Evolutionary conservation across 2,888 invertebrate species (phyloP), one percentile per base, ranked within the genome.

Genomic region (Anticlea derivata): DNA sequence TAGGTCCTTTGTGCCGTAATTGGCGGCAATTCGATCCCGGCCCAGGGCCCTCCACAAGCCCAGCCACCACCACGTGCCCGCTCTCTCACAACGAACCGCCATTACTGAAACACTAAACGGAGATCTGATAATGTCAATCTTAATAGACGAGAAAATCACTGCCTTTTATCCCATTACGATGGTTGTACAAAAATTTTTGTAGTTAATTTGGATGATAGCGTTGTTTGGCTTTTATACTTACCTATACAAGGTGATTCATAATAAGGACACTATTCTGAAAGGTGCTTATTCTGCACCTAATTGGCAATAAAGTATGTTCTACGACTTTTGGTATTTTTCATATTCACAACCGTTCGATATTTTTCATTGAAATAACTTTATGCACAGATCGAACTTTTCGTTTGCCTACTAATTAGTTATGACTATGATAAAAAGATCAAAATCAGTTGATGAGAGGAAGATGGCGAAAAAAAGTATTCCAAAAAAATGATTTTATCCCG

Each of bases 81-180:
- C 43, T 52, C 38, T 35, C 30, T 23, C 30, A 45, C 55, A 44
- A 8, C 26, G 50, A 33, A 50, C 50, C 47, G 34, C 54, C 49
- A 55, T 55, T 55, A 58, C 29, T 5, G 26, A 13, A 24, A 30
- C 13, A 7, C 47, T 51, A 27, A 48, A 37, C 43, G 46, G 11
- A 33, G 46, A 41, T 48, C 43, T 50, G 46, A 43, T 51, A 54
- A 46, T 39, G 52, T 38, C 58, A 58, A 47, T 58, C 55, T 44
- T 52, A 49, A 52, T 50, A 40, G 31, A 33, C 10, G 23, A 34
- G 30, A 24, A 35, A 52, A 55, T 55, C 46, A 40, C 43, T 22
- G 37, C 37, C 41, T 34, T 45, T 47, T 49, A 26, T 23, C 24
- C 13, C 30, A 43, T 27, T 46, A 45, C 44, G 22, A 37, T 22